Base-by-base conservation (phyloP, 1,140 invertebrate genomes). In the Babylonia areolata region DNA sequence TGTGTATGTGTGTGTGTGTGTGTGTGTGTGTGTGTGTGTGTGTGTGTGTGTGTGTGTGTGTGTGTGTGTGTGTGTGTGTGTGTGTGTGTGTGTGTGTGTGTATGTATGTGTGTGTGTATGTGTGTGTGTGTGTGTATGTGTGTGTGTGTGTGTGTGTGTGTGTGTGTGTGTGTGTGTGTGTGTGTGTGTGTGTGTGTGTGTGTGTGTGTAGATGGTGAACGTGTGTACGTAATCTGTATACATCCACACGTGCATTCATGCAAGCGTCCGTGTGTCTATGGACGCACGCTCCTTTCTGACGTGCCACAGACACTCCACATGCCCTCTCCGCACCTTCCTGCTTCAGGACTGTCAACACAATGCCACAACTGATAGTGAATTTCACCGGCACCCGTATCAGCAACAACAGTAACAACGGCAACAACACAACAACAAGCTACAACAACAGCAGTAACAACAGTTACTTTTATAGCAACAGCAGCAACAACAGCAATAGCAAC, bases 181-280 rank as follows among this genome's bases (percentile, higher is more conserved):
- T 64, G 58, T 64, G 58, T 64, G 58, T 64, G 58, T 64, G 58
- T 64, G 58, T 64, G 58, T 64, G 58, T 64, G 58, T 64, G 58
- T 64, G 58, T 64, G 58, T 64, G 58, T 64, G 58, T 64, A 23
- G n/a, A n/a, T 51, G 46, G 46, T 51, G 46, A 51, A n/a, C 28
- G 58, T 64, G 58, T 64, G 58, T 64, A 2, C 28, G 58, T 64
- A 23, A 9, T 64, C 15, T 64, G 58, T 23, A n/a, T 23, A 2
- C 28, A n/a, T 20, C 15, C 58, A 23, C 28, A 23, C 58, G 58
- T 11, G 58, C 58, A 6, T 64, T 12, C 28, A 6, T n/a, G 58
- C 28, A n/a, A 23, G 58, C 23, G 58, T 64, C 5, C 58, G 12
- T 11, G 23, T 64, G 58, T 20, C 46, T 51, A 51, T 0, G 17